A percentile compares a stretch with the other conserved stretches of the same genome.
These are phyloP conservation scores for Temnothorax ravouxi DNA, from an alignment of 2,888 invertebrate species.

Conservation along the genomic window DNA sequence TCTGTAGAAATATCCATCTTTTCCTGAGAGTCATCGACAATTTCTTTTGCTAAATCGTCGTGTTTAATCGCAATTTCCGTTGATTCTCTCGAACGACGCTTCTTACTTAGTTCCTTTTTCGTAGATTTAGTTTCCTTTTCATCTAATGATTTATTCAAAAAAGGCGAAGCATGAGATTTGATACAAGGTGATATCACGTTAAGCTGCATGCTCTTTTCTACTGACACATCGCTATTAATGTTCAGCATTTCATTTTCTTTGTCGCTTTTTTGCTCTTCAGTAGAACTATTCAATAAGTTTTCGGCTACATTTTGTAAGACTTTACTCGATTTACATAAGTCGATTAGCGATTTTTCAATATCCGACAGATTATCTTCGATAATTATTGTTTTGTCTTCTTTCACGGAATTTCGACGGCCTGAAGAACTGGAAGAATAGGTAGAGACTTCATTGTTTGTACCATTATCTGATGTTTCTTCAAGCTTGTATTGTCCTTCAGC, in stretches of 20 bases:
- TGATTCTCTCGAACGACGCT: slow-evolving; percentile 41
- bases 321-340: background rate
- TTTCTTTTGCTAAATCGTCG: background rate
- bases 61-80: slow-evolving; percentile 24
- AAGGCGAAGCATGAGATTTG: background rate
- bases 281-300: slow-evolving; percentile 4
- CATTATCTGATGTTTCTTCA: slow-evolving; percentile 6
- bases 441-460: background rate
- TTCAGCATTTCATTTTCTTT: slow-evolving; percentile 63
- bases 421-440: background rate
- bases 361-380: background rate
- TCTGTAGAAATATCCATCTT: slow-evolving; percentile 30
- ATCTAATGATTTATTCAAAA: slow-evolving; percentile 25
- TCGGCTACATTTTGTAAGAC: background rate
- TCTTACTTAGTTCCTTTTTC: slow-evolving; percentile 11
- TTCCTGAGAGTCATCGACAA: background rate
- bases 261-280: slow-evolving; percentile 57
- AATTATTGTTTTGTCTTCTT: background rate
- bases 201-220: slow-evolving; percentile 30
- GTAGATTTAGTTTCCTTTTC: slow-evolving; percentile 40
- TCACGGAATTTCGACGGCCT: background rate
- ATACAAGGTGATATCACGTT: slow-evolving; percentile 13
- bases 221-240: slow-evolving; percentile 22
- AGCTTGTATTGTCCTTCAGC: slow-evolving; percentile 3
- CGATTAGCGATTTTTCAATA: background rate